Evolutionary conservation across 2,113 vertebrate genomes (phyloP), one percentile per base, ranked within the genome.

Genomic region (Verasper variegatus): DNA sequence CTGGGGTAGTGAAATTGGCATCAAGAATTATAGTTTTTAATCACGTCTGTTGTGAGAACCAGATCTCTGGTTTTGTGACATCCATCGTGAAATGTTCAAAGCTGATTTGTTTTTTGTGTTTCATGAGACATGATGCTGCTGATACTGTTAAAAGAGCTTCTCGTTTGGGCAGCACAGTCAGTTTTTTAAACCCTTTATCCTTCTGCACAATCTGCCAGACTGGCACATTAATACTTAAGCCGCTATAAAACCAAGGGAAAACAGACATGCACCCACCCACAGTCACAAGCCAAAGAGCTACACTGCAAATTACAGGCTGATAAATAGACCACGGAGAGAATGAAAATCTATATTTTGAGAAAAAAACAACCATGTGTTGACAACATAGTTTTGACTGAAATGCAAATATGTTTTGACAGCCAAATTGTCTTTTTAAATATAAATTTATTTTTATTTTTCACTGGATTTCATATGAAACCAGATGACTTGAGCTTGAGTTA

Each of bases 131-230:
- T 54, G 58, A 67, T 18, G 23, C 54, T 62, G 76, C 75, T 42
- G 21, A 61, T 24, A 12, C 65, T 23, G 14, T 71, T 63, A 49
- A 26, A 63, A 21, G 4, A 59, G 69, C 13, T 56, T 82, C 58
- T 77, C 40, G 24, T 66, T 63, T 23, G 9, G 51, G 54, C 63
- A 24, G 8, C 45, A 54, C 31, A 68, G 17, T 77, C 27, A 61
- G 58, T 79, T 82, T 60, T 68, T 83, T 31, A 68, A 89, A 80
- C 59, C 75, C 37, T 86, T 87, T 77, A 83, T 77, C 62, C 75
- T 74, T 68, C 52, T 70, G 58, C 63, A 62, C 70, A 83, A 89
- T 87, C 85, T 83, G 85, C 77, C 71, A 83, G 71, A 65, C 61
- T 85, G 77, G 68, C 74, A 81, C 75, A 86, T 75, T 56, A 79